Percentiles rank a stretch among this genome's conserved stretches.
phyloP scores from a whole-genome alignment of 2,113 vertebrate genomes.

The Mystacornis crossleyi region DNA sequence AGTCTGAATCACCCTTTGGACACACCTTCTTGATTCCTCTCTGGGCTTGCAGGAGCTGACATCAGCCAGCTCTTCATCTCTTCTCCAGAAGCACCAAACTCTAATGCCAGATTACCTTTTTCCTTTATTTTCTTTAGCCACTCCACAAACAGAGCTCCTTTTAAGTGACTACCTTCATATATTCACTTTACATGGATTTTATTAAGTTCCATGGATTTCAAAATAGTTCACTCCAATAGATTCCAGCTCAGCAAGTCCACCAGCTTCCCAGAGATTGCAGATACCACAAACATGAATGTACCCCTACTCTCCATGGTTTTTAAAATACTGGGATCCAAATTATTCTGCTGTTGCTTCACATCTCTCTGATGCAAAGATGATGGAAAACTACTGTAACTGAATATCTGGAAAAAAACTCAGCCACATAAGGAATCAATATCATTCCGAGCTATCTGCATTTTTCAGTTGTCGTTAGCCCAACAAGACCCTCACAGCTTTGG shows the following conservation, averaged over 20 bases:
- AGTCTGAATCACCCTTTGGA: neutral
- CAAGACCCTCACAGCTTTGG: neutral
- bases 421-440: neutral
- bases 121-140: neutral
- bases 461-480: neutral
- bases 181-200: neutral
- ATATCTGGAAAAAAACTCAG: neutral
- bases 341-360: neutral
- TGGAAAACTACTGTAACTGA: neutral
- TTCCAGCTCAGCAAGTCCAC: neutral
- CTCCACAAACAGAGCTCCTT: neutral
- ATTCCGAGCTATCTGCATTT: neutral
- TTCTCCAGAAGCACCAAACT: neutral
- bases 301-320: neutral
- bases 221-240: neutral
- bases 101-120: neutral
- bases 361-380: neutral
- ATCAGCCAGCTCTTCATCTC: neutral
- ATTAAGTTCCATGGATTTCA: neutral
- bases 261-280: neutral
- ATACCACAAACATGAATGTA: neutral
- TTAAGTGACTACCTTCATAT: neutral
- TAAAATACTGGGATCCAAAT: neutral
- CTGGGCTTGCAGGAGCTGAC: neutral
- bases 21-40: neutral